Base-by-base conservation (phyloP, 2,888 invertebrate species). In the Microctonus hyperodae region DNA sequence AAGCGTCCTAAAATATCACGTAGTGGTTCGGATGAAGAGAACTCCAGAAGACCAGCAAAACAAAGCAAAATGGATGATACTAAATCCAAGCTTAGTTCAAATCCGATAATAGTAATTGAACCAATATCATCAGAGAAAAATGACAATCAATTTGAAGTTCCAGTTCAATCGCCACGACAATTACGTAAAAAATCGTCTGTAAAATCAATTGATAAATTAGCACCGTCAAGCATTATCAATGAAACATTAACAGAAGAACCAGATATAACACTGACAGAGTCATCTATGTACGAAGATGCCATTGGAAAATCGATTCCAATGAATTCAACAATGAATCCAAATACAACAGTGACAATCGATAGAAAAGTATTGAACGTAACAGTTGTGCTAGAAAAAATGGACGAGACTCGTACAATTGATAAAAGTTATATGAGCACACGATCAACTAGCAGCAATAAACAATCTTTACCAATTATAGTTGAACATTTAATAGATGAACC, bases 261-360 rank as follows among this genome's bases (percentile, higher is more conserved):
- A n/a, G 76, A 78, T 16, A 74, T 75, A 0, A 73, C 78, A 0
- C 74, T 79, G 23, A 67, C 62, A 13, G 82, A 82, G 7, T 66
- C 69, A 3, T 83, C 83, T 1, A 70, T 83, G 69, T 83, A 83
- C 51, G 83, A 83, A 60, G 84, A 83, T 66, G 83, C 83, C 1
- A 72, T 81, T 35, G 78, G 76, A 3, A 83, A 80, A 69, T 75
- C 76, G 11, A 61, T 73, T 28, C 81, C 81, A 16, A 77, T 81
- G 78, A 82, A 81, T 70, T 83, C 84, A 2, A 83, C 83, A 2
- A 78, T 83, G 78, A 83, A 80, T 64, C 67, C 76, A 1, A 81
- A 78, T 65, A 63, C 70, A 9, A 76, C 76, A 1, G 40, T 67
- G 16, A 64, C 66, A 1, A 62, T 76, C 5, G 74, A 77, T 2